Evolutionary conservation across 1,140 invertebrate genomes (phyloP).

Genomic region (Diorhabda sublineata): DNA sequence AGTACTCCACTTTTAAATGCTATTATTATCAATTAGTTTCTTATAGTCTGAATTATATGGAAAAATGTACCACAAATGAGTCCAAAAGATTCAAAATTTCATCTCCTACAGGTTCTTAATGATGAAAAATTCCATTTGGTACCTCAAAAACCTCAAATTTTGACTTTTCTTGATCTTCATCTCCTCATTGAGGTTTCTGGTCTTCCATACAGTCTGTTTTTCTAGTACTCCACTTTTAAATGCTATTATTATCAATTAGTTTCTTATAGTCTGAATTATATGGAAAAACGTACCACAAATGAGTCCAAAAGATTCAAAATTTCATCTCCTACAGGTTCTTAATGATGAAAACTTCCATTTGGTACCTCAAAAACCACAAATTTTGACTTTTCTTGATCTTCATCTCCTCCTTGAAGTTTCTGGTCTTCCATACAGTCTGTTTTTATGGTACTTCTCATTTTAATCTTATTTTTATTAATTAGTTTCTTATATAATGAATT

Average conservation of each 20-base stretch:
- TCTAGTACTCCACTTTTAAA: background rate
- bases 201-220: constrained; percentile 4
- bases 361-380: no score
- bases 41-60: constrained; percentile 73
- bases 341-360: no score
- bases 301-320: constrained; percentile 54
- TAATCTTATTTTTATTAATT: no score
- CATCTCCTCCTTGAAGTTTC: no score
- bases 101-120: constrained; percentile 35
- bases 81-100: constrained; percentile 52
- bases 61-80: constrained; percentile 80
- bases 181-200: no score
- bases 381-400: no score
- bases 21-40: background rate
- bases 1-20: background rate
- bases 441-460: no score
- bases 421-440: background rate
- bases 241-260: background rate
- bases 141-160: no score
- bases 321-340: constrained; percentile 46
- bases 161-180: no score
- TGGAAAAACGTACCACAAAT: constrained; percentile 85
- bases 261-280: constrained; percentile 67
- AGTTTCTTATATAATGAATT: no score
- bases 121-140: no score